These are phyloP conservation scores for Cygnus buccinator DNA, from an alignment of 2,113 vertebrate species.

Conservation along the genomic window DNA sequence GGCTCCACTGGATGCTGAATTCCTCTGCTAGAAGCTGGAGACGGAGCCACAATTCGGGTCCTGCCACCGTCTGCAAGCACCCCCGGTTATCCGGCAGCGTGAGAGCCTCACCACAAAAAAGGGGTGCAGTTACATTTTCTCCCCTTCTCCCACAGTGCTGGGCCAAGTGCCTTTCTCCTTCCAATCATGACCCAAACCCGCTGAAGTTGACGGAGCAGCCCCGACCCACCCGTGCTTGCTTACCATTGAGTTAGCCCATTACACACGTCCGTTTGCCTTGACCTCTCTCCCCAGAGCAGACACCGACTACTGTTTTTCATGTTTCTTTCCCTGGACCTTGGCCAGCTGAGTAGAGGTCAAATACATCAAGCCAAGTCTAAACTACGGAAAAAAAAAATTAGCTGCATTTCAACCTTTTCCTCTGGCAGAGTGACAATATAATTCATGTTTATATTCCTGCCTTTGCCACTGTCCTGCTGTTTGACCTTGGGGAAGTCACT, in stretches of 20 bases:
- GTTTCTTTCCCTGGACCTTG: slow-evolving; percentile 48
- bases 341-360: slow-evolving; percentile 44
- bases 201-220: neutral
- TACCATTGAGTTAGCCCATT: neutral
- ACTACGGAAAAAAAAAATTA: slow-evolving; percentile 51
- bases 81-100: rapidly evolving
- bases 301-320: neutral
- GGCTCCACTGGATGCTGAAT: neutral
- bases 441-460: slow-evolving; percentile 66
- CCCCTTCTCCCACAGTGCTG: neutral
- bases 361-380: slow-evolving; percentile 37
- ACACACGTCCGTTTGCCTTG: neutral
- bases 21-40: neutral
- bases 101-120: neutral
- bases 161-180: neutral
- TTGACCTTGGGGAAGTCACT: slow-evolving; percentile 57
- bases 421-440: slow-evolving; percentile 49
- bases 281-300: neutral
- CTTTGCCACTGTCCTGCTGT: neutral
- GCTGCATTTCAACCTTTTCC: slow-evolving; percentile 41
- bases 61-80: neutral
- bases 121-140: neutral
- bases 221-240: neutral
- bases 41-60: neutral
- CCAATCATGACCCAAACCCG: neutral